A percentile compares a stretch with the other conserved stretches of the same genome.
Evolutionary conservation across 2,797 vertebrate species (phyloP).

Genomic region (Epinephelus awoara): DNA sequence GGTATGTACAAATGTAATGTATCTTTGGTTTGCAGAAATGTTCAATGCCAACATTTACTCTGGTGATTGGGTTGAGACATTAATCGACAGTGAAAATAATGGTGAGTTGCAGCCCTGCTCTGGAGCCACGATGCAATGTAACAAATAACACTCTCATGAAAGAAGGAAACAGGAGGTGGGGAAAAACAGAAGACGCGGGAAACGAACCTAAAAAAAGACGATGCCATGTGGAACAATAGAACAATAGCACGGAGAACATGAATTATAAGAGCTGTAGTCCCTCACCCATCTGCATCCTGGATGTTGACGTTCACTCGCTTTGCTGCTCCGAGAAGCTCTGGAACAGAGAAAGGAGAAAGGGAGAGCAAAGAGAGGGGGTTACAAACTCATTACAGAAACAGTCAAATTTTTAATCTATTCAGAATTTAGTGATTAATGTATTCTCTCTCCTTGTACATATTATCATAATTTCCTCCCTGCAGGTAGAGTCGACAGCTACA

Average conservation of each 20-base stretch:
- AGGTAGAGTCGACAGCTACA: slow-evolving; percentile 15
- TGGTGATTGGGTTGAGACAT: too few relatives aligned
- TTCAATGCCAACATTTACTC: too few relatives aligned
- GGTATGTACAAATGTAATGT: too few relatives aligned
- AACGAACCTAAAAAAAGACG: not conserved
- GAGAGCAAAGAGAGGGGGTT: not conserved
- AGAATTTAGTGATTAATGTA: slow-evolving; percentile 16
- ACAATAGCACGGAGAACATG: not conserved
- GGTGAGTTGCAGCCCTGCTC: too few relatives aligned
- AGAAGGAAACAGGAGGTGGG: not conserved
- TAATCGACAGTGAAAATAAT: too few relatives aligned
- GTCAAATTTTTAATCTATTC: slow-evolving; percentile 8
- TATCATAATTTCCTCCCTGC: slow-evolving; percentile 10
- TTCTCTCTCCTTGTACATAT: slow-evolving; percentile 25
- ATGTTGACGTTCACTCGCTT: slow-evolving; percentile 98
- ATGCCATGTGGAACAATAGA: not conserved
- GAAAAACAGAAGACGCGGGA: not conserved
- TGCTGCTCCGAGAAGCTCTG: slow-evolving; percentile 96
- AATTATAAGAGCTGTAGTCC: slow-evolving; percentile 11
- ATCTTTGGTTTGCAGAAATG: too few relatives aligned
- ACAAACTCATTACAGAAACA: slow-evolving; percentile 24
- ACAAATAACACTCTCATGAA: not conserved
- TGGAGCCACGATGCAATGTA: not conserved
- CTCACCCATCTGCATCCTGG: slow-evolving; percentile 98
- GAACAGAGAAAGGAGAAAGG: slow-evolving; percentile 3